Evolutionary conservation across 1,140 invertebrate species (phyloP).

Genomic region (Phocides pigmalion): DNA sequence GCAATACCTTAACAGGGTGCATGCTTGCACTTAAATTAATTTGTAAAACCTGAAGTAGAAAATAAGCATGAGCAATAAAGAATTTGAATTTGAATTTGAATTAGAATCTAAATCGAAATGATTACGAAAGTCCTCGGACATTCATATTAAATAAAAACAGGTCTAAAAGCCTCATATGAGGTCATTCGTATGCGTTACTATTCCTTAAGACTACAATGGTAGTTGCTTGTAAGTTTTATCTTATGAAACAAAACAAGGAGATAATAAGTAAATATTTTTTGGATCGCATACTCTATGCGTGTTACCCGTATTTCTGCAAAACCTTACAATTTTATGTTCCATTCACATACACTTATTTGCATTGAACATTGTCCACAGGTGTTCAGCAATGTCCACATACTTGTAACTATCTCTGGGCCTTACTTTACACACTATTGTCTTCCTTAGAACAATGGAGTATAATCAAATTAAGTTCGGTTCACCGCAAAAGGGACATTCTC

Average conservation of each 20-base stretch:
- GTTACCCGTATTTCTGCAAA: conserved; percentile 2
- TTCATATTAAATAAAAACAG: too few relatives aligned
- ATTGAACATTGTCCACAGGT: conserved; percentile 42
- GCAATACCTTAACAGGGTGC: too few relatives aligned
- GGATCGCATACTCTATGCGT: neutral
- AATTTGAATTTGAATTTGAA: too few relatives aligned
- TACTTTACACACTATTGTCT: conserved; percentile 61
- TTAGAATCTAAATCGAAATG: too few relatives aligned
- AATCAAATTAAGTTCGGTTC: conserved; percentile 57
- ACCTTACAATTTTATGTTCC: conserved; percentile 27
- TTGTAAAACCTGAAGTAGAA: too few relatives aligned
- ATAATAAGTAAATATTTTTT: neutral
- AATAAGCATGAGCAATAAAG: too few relatives aligned
- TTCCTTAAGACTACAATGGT: too few relatives aligned
- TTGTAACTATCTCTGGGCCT: conserved; percentile 25
- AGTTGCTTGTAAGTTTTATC: neutral
- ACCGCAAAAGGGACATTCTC: conserved; percentile 38
- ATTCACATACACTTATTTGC: conserved; percentile 35
- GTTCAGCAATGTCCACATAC: conserved; percentile 38
- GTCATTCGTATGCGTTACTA: too few relatives aligned
- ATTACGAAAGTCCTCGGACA: too few relatives aligned
- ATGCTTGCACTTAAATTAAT: too few relatives aligned
- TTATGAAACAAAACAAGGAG: neutral
- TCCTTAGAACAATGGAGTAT: conserved; percentile 52
- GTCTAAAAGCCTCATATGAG: too few relatives aligned